Evolutionary conservation across 2,797 vertebrate genomes (phyloP).

Genomic region (Distichodus sexfasciatus): DNA sequence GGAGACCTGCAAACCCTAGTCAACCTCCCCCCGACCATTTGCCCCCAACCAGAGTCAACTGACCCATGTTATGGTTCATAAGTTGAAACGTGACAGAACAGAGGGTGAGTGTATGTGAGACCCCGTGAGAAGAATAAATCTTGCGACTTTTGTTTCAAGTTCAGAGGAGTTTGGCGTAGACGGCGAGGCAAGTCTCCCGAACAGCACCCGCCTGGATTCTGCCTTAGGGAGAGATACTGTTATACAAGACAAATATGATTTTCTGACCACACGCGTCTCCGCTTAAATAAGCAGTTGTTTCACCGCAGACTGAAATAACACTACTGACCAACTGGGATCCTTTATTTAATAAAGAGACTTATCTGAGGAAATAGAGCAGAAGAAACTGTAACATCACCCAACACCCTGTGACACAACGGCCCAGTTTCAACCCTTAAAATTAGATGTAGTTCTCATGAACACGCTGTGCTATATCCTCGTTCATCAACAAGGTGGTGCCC

Average conservation of each 20-base stretch:
- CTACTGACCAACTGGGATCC: neutral
- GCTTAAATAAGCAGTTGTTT: slow-evolving; percentile 24
- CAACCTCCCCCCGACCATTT: neutral
- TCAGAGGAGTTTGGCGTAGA: slow-evolving; percentile 7
- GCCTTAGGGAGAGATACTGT: slow-evolving; percentile 1
- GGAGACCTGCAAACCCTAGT: neutral
- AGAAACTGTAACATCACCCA: slow-evolving; percentile 32
- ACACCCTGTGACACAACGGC: slow-evolving; percentile 22
- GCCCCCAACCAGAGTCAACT: neutral
- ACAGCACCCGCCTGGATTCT: neutral
- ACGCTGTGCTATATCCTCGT: slow-evolving; percentile 15
- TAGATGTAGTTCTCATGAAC: slow-evolving; percentile 25
- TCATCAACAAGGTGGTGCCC: slow-evolving; percentile 39
- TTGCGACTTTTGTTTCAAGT: slow-evolving; percentile 3
- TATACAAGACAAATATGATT: slow-evolving; percentile 19
- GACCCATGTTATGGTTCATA: slow-evolving; percentile 11
- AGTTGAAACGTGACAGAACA: neutral
- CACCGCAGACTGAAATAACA: slow-evolving; percentile 19
- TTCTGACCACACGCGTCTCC: slow-evolving; percentile 15
- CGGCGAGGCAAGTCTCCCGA: neutral
- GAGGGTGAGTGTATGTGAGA: neutral
- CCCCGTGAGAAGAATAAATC: slow-evolving; percentile 10
- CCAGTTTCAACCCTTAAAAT: slow-evolving; percentile 14
- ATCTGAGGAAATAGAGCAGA: neutral
- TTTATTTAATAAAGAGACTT: slow-evolving; percentile 17